Percentiles rank a stretch among this genome's conserved stretches.
Conservation (phyloP, 2,113 vertebrate genomes). For the Phylloscopus whistleri region DNA sequence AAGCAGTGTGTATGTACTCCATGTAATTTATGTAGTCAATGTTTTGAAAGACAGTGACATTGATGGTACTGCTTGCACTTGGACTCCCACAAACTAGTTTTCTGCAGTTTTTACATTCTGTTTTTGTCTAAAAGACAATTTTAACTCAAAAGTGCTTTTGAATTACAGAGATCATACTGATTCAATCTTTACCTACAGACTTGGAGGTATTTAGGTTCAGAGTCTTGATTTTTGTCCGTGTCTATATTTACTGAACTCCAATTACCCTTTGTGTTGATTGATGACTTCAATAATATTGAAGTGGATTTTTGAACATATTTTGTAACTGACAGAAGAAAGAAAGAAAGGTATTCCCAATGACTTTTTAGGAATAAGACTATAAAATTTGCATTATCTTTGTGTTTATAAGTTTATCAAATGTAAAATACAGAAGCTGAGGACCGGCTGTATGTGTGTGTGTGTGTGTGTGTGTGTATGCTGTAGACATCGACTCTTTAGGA, state of each 20-base stretch:
- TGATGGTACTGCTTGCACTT: not conserved
- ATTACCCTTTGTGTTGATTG: not conserved
- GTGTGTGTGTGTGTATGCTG: not conserved
- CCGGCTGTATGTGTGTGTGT: not conserved
- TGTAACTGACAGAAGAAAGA: not conserved
- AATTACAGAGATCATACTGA: not conserved
- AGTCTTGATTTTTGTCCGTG: not conserved
- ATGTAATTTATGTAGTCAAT: not conserved
- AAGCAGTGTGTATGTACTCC: accelerated
- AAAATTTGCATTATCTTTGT: not conserved
- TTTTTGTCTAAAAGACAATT: not conserved
- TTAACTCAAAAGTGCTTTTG: not conserved
- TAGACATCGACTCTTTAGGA: not conserved
- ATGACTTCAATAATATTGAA: not conserved
- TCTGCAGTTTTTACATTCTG: not conserved
- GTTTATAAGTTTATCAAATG: not conserved
- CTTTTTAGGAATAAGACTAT: not conserved
- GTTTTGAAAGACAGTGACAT: not conserved
- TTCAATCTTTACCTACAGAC: not conserved
- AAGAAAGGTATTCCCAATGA: not conserved
- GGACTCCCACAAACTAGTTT: not conserved
- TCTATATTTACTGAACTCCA: not conserved
- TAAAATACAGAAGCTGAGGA: not conserved
- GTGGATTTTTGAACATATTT: not conserved
- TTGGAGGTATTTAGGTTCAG: not conserved